Conservation (phyloP, 2,797 vertebrate species). For the Eospalax fontanierii region DNA sequence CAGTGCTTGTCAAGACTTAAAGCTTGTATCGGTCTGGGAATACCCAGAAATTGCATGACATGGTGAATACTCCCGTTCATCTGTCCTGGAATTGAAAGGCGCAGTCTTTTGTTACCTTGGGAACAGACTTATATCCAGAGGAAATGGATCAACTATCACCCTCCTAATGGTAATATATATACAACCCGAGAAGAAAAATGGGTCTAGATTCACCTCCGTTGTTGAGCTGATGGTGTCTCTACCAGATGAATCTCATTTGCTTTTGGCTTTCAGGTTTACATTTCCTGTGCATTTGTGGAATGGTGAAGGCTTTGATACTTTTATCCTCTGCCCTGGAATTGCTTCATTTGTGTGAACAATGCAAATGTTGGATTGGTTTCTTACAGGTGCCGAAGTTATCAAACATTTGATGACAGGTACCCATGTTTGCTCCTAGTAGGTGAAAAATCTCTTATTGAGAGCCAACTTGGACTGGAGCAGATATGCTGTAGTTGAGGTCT, state of each 20-base stretch:
- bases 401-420: not conserved
- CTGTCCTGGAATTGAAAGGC: conserved; percentile 75
- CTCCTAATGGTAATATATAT: conserved; percentile 58
- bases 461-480: not conserved
- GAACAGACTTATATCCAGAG: conserved; percentile 78
- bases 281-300: not conserved
- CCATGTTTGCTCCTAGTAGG: not conserved
- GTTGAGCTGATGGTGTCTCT: not conserved
- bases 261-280: not conserved
- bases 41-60: conserved; percentile 66
- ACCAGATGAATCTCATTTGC: not conserved
- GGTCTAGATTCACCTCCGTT: not conserved
- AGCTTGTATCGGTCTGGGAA: conserved; percentile 68
- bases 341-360: conserved; percentile 23
- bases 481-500: conserved; percentile 13
- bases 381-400: not conserved
- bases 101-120: conserved; percentile 78
- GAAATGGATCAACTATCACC: conserved; percentile 48
- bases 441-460: not conserved
- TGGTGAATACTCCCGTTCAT: conserved; percentile 72
- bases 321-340: conserved; percentile 17
- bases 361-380: not conserved
- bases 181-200: conserved; percentile 11
- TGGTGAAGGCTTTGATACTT: not conserved
- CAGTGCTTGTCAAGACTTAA: conserved; percentile 53